Conservation (phyloP, 2,888 invertebrate genomes). For the Amiota minor region DNA sequence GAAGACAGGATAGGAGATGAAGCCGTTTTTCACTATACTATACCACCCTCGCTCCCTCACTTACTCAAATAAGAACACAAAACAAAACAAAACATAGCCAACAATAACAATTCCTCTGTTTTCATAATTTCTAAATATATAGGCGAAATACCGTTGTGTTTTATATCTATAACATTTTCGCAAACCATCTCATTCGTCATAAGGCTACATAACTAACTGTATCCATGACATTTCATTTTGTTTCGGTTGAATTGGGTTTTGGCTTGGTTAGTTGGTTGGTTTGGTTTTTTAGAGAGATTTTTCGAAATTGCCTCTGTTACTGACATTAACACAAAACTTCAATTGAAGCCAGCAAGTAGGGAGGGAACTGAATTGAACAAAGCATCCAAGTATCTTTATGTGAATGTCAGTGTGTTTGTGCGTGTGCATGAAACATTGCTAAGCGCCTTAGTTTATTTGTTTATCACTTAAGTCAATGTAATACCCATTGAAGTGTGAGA, state of each 20-base stretch:
- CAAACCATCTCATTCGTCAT: neutral
- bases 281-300: conserved; percentile 60
- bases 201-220: neutral
- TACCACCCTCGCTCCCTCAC: too few relatives aligned
- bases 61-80: neutral
- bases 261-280: conserved; percentile 50
- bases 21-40: too few relatives aligned
- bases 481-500: conserved; percentile 17
- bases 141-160: neutral
- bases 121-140: neutral
- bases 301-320: conserved; percentile 16
- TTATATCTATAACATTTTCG: neutral
- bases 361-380: neutral
- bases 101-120: neutral
- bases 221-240: neutral
- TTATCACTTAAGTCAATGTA: conserved; percentile 50
- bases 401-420: neutral
- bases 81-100: conserved; percentile 7
- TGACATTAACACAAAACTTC: too few relatives aligned
- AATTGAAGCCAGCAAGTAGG: too few relatives aligned
- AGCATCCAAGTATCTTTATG: neutral
- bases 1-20: too few relatives aligned
- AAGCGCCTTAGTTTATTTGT: conserved; percentile 57
- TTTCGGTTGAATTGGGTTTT: too few relatives aligned
- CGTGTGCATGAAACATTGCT: conserved; percentile 20